These are phyloP conservation scores for Oreochromis tanganicae DNA, from an alignment of 2,113 vertebrate species.

Conservation along the genomic window DNA sequence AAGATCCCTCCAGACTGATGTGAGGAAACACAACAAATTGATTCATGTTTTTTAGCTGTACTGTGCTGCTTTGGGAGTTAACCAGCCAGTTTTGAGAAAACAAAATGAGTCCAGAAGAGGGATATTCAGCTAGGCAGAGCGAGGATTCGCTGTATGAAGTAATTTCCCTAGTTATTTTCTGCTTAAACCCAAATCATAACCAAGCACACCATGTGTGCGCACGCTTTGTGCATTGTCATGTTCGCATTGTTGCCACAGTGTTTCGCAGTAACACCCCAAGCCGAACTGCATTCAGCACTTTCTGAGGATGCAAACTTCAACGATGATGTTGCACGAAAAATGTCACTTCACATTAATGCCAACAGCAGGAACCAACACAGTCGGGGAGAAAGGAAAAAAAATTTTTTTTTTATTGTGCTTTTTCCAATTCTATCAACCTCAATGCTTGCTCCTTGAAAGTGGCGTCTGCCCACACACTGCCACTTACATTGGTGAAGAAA, in stretches of 20 bases:
- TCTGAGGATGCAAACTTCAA: background rate
- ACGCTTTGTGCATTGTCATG: background rate
- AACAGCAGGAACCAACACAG: background rate
- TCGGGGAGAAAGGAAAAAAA: background rate
- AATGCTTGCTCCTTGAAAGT: conserved; percentile 22
- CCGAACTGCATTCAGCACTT: background rate
- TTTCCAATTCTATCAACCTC: conserved; percentile 21
- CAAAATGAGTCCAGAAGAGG: background rate
- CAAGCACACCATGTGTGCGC: background rate
- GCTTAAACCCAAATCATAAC: background rate
- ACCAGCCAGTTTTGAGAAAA: background rate
- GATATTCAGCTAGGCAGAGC: background rate
- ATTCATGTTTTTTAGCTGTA: background rate
- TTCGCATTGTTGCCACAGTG: background rate
- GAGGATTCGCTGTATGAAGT: background rate
- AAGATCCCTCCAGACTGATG: background rate
- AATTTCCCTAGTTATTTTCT: background rate
- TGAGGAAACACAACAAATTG: background rate
- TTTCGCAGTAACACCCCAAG: background rate
- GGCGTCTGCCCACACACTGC: conserved; percentile 45
- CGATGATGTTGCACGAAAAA: background rate
- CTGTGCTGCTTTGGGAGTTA: background rate
- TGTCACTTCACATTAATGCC: background rate
- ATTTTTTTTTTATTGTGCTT: background rate
- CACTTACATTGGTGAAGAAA: conserved; percentile 11